Evolutionary conservation across 2,797 vertebrate species (phyloP), one percentile per base, ranked within the genome.

Genomic region (Gymnoscopelus microlampas): DNA sequence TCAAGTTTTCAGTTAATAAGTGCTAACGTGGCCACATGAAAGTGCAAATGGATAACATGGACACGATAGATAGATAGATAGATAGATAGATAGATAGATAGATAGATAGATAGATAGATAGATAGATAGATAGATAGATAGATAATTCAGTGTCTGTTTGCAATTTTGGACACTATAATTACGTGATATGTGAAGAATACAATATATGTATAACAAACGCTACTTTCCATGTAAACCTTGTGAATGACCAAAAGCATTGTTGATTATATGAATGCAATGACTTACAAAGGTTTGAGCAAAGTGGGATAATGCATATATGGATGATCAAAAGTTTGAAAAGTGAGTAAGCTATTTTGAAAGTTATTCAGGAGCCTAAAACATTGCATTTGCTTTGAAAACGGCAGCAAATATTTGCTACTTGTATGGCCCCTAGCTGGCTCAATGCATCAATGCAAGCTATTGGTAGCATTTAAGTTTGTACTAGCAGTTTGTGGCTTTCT

Each of bases 1-100:
- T 86, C 74, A 87, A 83, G 74, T 82, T 85, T 87, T 79, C 70
- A 73, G 74, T 84, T 85, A 82, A 79, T 85, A 87, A 83, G 74
- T 84, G 56, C 55, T 71, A 80, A 81, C 86, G 24, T 82, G 63
- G 32, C 55, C 70, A 76, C 4, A 82, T 75, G 53, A 64, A 72
- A 68, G 58, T 76, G 15, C 72, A 44, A 68, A 62, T 44, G 39
- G 39, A 74, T 26, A 79, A 56, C 6, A 69, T 5, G 58, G 24
- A 77, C 58, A 74, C 9, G 61, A 77, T 63, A 53, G 44, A 74
- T 55, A 75, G 49, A 69, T 53, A 66, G 54, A 66, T 66, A 71
- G 54, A 75, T 62, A 70, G 50, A 74, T 56, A 78, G 66, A 79
- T 69, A 74, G 71, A 81, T 68, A 78, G 64, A 77, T 73, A 80